phyloP scores from a whole-genome alignment of 1,140 invertebrate species.

The Planococcus citri region DNA sequence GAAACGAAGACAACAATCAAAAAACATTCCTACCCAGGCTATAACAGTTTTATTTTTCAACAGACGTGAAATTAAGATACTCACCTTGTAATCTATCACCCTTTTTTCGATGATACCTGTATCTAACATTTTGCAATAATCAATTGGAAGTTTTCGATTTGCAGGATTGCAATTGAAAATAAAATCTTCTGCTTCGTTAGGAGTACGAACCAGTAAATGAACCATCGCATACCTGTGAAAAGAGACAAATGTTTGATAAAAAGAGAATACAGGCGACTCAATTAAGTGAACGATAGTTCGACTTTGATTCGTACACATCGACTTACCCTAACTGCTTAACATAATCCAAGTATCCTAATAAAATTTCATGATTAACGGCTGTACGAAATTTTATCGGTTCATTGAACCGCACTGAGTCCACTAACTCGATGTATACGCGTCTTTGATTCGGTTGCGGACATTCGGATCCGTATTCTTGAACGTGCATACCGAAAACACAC shows the following conservation, averaged over 20 bases:
- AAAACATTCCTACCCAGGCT: too few species aligned
- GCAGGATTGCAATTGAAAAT: conserved; percentile 99
- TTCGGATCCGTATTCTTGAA: conserved; percentile 98
- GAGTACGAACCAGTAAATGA: conserved; percentile 99
- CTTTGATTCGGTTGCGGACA: conserved; percentile 89
- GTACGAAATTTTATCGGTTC: conserved; percentile 92
- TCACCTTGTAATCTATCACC: conserved; percentile 88
- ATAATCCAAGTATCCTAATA: conserved; percentile 98
- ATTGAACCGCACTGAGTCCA: conserved; percentile 99
- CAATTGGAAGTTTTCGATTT: conserved; percentile 99
- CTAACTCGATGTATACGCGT: conserved; percentile 96
- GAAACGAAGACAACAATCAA: neutral
- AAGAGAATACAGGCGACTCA: neutral
- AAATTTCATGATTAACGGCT: conserved; percentile 97
- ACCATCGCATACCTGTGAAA: conserved; percentile 81
- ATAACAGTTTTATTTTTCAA: too few species aligned
- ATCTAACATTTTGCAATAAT: conserved; percentile 99
- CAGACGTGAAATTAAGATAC: too few species aligned
- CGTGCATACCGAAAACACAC: conserved; percentile 99
- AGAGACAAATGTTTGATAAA: conserved; percentile 11
- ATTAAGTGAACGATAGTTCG: neutral
- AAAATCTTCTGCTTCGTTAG: conserved; percentile 98
- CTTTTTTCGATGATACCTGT: conserved; percentile 97
- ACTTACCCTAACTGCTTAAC: conserved; percentile 84
- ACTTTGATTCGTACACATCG: neutral